A percentile compares a stretch with the other conserved stretches of the same genome.
phyloP scores from a whole-genome alignment of 2,113 vertebrate species.

The Emydura subglobosa region DNA sequence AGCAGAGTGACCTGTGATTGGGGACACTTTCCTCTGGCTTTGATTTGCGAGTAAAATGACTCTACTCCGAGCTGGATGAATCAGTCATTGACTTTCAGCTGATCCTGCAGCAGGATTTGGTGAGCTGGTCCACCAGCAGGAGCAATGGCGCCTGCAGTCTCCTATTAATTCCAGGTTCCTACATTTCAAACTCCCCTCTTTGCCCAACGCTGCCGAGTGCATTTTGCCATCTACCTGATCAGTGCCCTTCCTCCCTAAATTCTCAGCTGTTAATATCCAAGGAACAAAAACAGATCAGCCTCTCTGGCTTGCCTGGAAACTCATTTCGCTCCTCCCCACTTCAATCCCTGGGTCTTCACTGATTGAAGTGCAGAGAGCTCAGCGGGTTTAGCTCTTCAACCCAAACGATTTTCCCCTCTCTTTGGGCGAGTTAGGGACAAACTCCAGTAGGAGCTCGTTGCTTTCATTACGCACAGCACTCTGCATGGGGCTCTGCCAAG shows the following conservation, averaged over 20 bases:
- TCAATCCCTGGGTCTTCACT: accelerated
- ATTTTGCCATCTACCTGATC: background rate
- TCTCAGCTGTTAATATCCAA: background rate
- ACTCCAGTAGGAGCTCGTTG: background rate
- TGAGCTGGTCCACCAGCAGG: background rate
- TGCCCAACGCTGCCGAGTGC: background rate
- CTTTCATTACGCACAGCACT: background rate
- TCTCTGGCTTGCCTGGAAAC: background rate
- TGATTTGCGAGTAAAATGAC: background rate
- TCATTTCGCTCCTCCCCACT: background rate
- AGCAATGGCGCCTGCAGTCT: background rate
- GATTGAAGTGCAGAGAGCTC: background rate
- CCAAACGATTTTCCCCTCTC: background rate
- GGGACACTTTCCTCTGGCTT: background rate
- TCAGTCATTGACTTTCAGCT: accelerated
- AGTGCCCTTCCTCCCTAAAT: background rate
- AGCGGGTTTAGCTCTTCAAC: background rate
- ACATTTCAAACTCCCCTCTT: background rate
- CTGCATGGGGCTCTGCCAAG: background rate
- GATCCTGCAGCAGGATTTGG: accelerated
- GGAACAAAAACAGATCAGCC: background rate
- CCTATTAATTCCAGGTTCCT: background rate
- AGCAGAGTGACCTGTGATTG: accelerated
- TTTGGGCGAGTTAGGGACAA: background rate
- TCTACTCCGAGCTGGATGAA: background rate